Evolutionary conservation across 2,797 vertebrate genomes (phyloP).

Genomic region (Gallinago stenura): DNA sequence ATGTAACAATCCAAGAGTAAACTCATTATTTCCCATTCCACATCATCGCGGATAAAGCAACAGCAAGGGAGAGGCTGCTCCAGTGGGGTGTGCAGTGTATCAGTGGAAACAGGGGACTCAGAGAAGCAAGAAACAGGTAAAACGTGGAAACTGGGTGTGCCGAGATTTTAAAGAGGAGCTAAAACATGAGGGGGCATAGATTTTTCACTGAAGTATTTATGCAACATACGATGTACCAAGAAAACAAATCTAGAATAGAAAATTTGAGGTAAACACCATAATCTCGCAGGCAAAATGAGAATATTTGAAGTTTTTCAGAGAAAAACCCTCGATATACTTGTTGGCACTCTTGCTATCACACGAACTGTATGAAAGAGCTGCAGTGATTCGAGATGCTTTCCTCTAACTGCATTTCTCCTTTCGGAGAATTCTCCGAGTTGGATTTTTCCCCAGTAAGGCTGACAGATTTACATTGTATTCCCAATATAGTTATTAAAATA

Average conservation of each 20-base stretch:
- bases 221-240: not conserved
- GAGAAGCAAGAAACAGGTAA: not conserved
- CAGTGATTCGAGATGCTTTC: not conserved
- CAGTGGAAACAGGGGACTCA: fast-evolving
- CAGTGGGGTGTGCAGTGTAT: fast-evolving
- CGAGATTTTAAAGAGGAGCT: not conserved
- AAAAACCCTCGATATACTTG: not conserved
- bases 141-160: not conserved
- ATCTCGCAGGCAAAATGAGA: not conserved
- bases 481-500: constrained; percentile 50
- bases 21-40: not conserved
- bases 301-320: not conserved
- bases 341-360: not conserved
- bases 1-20: not conserved
- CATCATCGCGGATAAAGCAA: not conserved
- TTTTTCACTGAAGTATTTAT: not conserved
- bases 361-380: not conserved
- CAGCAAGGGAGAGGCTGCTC: not conserved
- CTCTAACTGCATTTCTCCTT: not conserved
- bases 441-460: not conserved
- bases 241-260: not conserved
- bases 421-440: not conserved
- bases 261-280: not conserved
- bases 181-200: fast-evolving
- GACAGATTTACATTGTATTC: constrained; percentile 36